Percentiles rank a stretch among this genome's conserved stretches.
Conservation (phyloP, 2,797 vertebrate species). For the Tenualosa thibaudeaui region DNA sequence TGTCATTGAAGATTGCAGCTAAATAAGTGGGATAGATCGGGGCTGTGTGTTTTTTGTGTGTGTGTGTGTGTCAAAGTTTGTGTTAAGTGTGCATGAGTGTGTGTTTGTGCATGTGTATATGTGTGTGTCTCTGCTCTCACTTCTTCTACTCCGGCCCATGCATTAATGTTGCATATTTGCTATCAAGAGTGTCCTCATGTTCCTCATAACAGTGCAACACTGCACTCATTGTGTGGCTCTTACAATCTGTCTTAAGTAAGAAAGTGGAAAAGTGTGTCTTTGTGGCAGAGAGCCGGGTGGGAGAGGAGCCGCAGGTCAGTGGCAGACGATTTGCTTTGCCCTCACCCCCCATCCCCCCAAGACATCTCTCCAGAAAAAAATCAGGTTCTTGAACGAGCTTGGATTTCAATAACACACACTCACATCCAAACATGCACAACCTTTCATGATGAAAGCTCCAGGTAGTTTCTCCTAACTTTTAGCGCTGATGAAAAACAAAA, state of each 20-base stretch:
- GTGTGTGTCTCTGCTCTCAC: neutral
- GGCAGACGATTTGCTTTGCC: neutral
- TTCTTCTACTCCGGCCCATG: slow-evolving; percentile 30
- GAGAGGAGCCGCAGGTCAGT: slow-evolving; percentile 12
- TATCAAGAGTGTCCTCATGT: slow-evolving; percentile 52
- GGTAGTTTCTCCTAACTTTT: neutral
- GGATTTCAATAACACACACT: no score
- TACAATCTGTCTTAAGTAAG: slow-evolving; percentile 49
- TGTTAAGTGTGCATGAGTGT: neutral
- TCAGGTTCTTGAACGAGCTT: neutral
- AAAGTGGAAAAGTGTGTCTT: slow-evolving; percentile 41
- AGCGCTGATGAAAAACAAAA: slow-evolving; percentile 2
- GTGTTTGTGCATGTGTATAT: neutral
- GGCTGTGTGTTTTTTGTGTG: neutral
- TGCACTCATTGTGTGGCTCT: slow-evolving; percentile 49
- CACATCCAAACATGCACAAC: neutral
- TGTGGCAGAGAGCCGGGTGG: slow-evolving; percentile 8
- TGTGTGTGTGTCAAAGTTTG: neutral
- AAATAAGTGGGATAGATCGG: neutral
- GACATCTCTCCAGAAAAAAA: neutral
- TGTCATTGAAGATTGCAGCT: neutral
- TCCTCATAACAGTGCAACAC: slow-evolving; percentile 58
- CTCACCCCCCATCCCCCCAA: neutral
- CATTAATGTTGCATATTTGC: slow-evolving; percentile 51
- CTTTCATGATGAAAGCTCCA: neutral